Base-by-base conservation (phyloP, 2,113 vertebrate species). In the Physeter macrocephalus region DNA sequence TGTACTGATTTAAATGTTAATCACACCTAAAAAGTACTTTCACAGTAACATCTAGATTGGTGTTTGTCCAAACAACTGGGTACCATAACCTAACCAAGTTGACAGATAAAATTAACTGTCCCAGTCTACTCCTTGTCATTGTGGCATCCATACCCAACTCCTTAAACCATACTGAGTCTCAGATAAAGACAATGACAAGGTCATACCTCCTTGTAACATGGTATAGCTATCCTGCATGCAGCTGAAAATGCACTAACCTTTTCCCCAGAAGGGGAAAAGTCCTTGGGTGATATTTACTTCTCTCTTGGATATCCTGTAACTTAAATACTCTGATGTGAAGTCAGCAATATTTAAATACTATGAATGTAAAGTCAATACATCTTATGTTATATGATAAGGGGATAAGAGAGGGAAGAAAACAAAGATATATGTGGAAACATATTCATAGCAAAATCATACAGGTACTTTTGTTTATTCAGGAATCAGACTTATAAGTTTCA, bases 401-500 rank as follows among this genome's bases (percentile, higher is more conserved):
- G 43, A 8, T 71, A 64, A 49, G 15, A 77, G 14, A 92, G 74
- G 17, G 49, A 80, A 88, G 77, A 75, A 95, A 94, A 54, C 46
- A 91, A 80, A 80, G 27, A 49, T 57, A 75, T 66, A 11, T 90
- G 7, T 62, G 57, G 29, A 90, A 43, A 72, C 27, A 54, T 61
- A 54, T 66, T 72, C 36, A 23, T 75, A 97, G 10, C 15, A 87
- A 29, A 82, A 92, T 93, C 15, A 46, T 86, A 5, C 54, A 88
- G 27, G 20, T 83, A 67, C n/a, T 57, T 82, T 94, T 88, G 41
- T 91, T 84, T 88, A 86, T 85, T 95, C 41, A 93, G 41, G 34
- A 81, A 52, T 88, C 34, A 71, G n/a, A 78, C 46, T 84, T 96
- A 3, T 0, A 84, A 14, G 8, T 75, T 91, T 91, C 29, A 93